Evolutionary conservation across 2,888 invertebrate genomes (phyloP), one percentile per base, ranked within the genome.

Genomic region (Hirtodrosophila cameraria): DNA sequence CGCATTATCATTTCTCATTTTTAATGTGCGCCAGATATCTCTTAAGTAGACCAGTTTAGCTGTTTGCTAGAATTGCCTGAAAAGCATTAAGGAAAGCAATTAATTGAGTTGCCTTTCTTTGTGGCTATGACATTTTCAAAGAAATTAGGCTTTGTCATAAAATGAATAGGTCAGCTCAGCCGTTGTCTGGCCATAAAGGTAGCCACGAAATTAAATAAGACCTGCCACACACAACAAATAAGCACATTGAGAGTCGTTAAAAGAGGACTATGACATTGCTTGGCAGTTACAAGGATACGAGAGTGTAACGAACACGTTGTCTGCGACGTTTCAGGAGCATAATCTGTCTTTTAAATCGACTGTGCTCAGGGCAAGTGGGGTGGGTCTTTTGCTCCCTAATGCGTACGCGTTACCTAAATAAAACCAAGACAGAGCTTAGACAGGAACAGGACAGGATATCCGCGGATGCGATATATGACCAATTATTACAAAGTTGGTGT

Each of bases 201-300:
- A 50, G 49, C 53, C 49, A 55, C 63, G 13, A 64, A 64, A 64
- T 64, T 64, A 55, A 64, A 64, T 53, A 71, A 55, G 64, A 46
- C 23, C 48, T 43, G 35, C 16, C 25, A 27, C 38, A 23, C 5
- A 23, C 23, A 54, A 50, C 66, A 59, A 66, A 59, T 59, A 65
- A 65, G 54, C 46, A 65, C 54, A 55, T 59, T 50, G 73, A 54
- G 50, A 39, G 66, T 60, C 66, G 59, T 72, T 69, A 59, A 65
- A 59, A 13, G 35, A 57, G 66, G 31, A 66, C 66, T 59, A 48
- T 48, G 38, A 30, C 45, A 53, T 38, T 31, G 23, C 28, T 42
- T 20, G 49, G 20, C 46, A 35, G 38, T 13, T 41, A 36, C n/a
- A n/a, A 50, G 53, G 54, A n/a, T n/a, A n/a, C n/a, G n/a, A n/a